Conservation (phyloP, 2,888 invertebrate species). For the Agrotis segetum region DNA sequence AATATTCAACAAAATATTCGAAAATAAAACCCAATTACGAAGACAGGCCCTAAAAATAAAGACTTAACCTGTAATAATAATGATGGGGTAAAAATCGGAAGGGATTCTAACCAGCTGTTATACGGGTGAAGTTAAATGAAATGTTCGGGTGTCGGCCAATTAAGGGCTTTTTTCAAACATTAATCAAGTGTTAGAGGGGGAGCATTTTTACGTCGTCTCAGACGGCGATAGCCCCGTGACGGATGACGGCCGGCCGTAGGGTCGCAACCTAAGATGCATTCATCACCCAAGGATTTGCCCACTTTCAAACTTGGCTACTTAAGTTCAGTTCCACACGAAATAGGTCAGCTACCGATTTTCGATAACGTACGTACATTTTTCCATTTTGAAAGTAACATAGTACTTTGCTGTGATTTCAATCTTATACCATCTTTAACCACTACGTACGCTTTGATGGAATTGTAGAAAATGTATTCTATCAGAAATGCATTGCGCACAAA, state of each 20-base stretch:
- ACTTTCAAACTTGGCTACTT: slow-evolving; percentile 60
- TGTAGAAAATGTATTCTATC: not conserved
- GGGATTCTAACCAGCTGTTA: slow-evolving; percentile 72
- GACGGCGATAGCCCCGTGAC: slow-evolving; percentile 82
- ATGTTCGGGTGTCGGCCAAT: slow-evolving; percentile 80
- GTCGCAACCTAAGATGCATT: slow-evolving; percentile 78
- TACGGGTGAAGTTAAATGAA: slow-evolving; percentile 84
- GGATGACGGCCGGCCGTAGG: slow-evolving; percentile 78
- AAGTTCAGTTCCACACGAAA: slow-evolving; percentile 21
- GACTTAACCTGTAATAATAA: slow-evolving; percentile 65
- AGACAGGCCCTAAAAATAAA: slow-evolving; percentile 47
- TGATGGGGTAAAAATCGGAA: slow-evolving; percentile 69
- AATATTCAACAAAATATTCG: slow-evolving; percentile 33
- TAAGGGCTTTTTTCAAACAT: slow-evolving; percentile 90
- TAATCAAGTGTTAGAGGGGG: slow-evolving; percentile 87
- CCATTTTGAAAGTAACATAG: not conserved
- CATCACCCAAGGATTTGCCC: slow-evolving; percentile 75
- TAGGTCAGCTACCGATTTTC: slow-evolving; percentile 25
- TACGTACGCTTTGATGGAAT: not conserved
- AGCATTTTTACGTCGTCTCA: slow-evolving; percentile 85
- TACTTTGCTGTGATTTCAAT: not conserved
- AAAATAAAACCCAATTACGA: slow-evolving; percentile 37
- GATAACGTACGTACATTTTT: slow-evolving; percentile 4
- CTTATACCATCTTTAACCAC: not conserved
- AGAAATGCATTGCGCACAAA: not conserved